Conservation (phyloP, 2,113 vertebrate species). For the Alectura lathami region DNA sequence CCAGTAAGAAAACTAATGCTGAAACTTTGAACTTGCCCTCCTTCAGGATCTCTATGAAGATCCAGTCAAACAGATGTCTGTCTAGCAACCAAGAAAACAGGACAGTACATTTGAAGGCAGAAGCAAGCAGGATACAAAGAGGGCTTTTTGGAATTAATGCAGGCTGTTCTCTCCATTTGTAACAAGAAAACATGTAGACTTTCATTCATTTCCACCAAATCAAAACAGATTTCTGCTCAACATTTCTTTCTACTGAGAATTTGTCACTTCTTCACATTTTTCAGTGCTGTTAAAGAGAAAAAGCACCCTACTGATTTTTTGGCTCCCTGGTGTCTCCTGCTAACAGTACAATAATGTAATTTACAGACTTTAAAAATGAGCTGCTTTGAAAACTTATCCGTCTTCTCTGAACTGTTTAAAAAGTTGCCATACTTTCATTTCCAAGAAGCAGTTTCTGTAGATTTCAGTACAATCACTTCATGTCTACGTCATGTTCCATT, state of each 20-base stretch:
- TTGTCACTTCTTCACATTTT: not conserved
- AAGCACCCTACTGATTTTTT: not conserved
- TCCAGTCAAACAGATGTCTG: not conserved
- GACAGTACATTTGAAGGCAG: not conserved
- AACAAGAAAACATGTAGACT: not conserved
- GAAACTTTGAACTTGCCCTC: not conserved
- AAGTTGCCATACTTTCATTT: constrained; percentile 19
- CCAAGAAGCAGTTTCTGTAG: not conserved
- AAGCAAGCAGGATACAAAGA: not conserved
- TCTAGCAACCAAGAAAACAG: not conserved
- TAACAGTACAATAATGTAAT: not conserved
- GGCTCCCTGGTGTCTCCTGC: not conserved
- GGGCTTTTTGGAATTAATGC: not conserved
- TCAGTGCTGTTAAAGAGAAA: not conserved
- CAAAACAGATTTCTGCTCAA: not conserved
- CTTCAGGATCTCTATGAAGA: not conserved
- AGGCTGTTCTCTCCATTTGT: not conserved
- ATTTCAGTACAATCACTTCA: constrained; percentile 31
- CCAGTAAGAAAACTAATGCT: not conserved
- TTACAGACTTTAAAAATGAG: not conserved
- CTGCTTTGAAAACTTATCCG: constrained; percentile 3
- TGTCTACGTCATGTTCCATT: constrained; percentile 63
- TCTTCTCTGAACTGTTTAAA: not conserved
- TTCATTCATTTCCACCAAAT: not conserved
- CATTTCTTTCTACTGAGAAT: not conserved